These are phyloP conservation scores for Ageneiosus marmoratus DNA, from an alignment of 2,113 vertebrate genomes.

Conservation along the genomic window DNA sequence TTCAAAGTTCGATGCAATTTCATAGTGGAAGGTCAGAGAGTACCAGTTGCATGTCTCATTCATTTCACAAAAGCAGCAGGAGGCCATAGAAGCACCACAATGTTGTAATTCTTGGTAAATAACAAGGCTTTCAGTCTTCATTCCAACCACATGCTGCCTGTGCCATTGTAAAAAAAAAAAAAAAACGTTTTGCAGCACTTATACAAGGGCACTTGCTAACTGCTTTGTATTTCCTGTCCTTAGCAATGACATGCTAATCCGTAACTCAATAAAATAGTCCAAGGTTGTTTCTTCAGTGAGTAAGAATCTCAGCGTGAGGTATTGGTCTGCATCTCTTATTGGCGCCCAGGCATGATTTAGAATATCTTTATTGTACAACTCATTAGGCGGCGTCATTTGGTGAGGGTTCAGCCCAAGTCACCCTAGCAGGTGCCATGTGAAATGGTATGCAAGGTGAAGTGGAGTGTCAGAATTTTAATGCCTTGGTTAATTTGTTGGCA, in stretches of 20 bases:
- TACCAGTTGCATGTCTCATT: neutral
- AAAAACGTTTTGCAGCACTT: neutral
- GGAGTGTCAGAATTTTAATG: slow-evolving; percentile 36
- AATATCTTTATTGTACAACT: slow-evolving; percentile 22
- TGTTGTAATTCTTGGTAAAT: slow-evolving; percentile 31
- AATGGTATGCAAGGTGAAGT: slow-evolving; percentile 10
- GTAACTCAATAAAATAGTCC: slow-evolving; percentile 50
- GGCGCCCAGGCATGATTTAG: slow-evolving; percentile 19
- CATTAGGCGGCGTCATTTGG: slow-evolving; percentile 15
- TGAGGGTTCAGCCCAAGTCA: neutral
- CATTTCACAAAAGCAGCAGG: slow-evolving; percentile 5
- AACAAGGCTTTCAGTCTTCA: slow-evolving; percentile 12
- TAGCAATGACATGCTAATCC: slow-evolving; percentile 43
- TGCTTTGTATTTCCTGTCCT: slow-evolving; percentile 37
- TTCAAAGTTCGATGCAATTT: slow-evolving; percentile 16
- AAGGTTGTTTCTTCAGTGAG: slow-evolving; percentile 33
- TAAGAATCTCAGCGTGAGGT: slow-evolving; percentile 16
- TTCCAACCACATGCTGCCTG: neutral
- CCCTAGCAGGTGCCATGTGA: slow-evolving; percentile 2
- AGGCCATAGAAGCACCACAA: slow-evolving; percentile 13
- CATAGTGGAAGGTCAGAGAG: slow-evolving; percentile 16
- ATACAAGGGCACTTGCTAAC: slow-evolving; percentile 38
- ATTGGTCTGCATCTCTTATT: slow-evolving; percentile 22
- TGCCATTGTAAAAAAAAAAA: neutral
- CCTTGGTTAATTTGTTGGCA: slow-evolving; percentile 29